A percentile compares a stretch with the other conserved stretches of the same genome.
These are phyloP conservation scores for Scaptomyza graminum DNA, from an alignment of 1,140 invertebrate species.

Conservation along the genomic window DNA sequence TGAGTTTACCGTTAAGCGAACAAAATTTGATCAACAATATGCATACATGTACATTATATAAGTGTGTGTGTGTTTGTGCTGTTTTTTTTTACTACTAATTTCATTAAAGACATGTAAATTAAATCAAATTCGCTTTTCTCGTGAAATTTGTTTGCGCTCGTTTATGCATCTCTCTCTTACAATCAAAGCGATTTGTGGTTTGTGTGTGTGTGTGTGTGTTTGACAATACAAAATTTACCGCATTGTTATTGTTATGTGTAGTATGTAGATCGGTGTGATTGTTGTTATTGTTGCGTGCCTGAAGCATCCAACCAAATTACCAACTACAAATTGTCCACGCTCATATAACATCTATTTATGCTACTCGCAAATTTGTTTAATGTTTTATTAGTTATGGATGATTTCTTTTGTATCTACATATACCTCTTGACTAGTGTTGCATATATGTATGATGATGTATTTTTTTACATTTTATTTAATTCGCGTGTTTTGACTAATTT, in stretches of 20 bases:
- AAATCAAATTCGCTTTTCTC: conserved; percentile 70
- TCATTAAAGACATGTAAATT: conserved; percentile 80
- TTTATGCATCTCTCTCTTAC: conserved; percentile 16
- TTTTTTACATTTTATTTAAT: not conserved
- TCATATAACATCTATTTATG: conserved; percentile 27
- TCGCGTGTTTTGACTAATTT: conserved; percentile 31
- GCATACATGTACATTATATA: conserved; percentile 1
- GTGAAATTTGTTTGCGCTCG: conserved; percentile 47
- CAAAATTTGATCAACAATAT: not conserved
- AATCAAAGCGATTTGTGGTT: conserved; percentile 2
- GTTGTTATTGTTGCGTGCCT: conserved; percentile 23
- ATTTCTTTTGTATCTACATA: too few species aligned
- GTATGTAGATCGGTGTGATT: not conserved
- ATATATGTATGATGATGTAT: not conserved
- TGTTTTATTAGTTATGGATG: too few species aligned
- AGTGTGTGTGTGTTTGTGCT: conserved; percentile 23
- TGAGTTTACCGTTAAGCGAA: conserved; percentile 32
- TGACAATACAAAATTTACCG: conserved; percentile 39
- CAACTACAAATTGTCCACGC: conserved; percentile 29
- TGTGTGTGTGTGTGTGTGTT: conserved; percentile 18
- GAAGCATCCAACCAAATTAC: conserved; percentile 38
- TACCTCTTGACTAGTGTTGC: too few species aligned
- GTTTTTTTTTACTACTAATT: conserved; percentile 60
- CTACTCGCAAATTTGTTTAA: not conserved
- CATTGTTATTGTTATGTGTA: conserved; percentile 24